Evolutionary conservation across 53 echinoderm and acorn worm species (phyloP), one percentile per base, ranked within the genome.

Genomic region (Echinometra lucunter): DNA sequence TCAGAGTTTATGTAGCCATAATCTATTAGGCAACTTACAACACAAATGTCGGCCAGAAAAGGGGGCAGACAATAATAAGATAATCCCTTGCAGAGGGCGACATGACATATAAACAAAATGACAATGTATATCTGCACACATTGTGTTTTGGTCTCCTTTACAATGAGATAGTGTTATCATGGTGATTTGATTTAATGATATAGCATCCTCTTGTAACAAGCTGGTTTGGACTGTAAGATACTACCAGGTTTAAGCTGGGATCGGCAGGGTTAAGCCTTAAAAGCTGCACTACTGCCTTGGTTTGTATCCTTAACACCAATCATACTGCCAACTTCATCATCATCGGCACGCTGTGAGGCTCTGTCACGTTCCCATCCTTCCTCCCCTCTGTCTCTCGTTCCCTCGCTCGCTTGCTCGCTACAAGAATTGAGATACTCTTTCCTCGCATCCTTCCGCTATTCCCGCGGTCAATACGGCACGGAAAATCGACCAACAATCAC

Each of bases 401-500:
- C 35, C 69, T 27, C 47, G 91, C 45, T 69, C 45, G 63, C 44
- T 66, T 40, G 58, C 91, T 67, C 91, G 91, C 91, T 91, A 91
- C 91, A 91, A 60, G 60, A 58, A 53, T n/a, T 8, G 38, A 89
- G 89, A 89, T 89, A 89, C 89, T 89, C 91, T 91, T 63, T 69
- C 91, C 69, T 27, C 44, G 38, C 91, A 69, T 91, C 91, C 91
- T 91, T 91, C 66, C 91, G 91, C 69, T 91, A 66, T 91, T 91
- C 91, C 69, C 70, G 91, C 91, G 70, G 91, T 91, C 91, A 91
- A 91, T 91, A 91, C 91, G 91, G 91, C 91, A 91, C 91, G 91
- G 91, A 91, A 91, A 91, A 91, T 91, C 91, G 91, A 91, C 91
- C 91, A 91, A 91, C 91, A 91, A 91, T 91, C 91, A 91, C 91